These are phyloP conservation scores for Silurus aristotelis DNA, from an alignment of 2,797 vertebrate species.

Conservation along the genomic window DNA sequence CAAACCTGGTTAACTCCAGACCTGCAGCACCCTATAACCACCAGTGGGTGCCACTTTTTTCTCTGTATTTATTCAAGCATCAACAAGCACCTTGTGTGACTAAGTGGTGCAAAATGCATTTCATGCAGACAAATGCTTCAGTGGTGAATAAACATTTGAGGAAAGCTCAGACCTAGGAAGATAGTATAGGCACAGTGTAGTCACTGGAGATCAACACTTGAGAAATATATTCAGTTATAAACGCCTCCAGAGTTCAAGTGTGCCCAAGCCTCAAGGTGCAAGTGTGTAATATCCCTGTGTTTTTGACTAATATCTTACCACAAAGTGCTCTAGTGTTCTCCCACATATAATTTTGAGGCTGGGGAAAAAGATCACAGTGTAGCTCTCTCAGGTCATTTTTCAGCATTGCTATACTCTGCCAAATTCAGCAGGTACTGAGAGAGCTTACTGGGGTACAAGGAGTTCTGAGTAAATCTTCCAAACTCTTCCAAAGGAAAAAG, in stretches of 20 bases:
- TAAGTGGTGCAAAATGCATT: conserved; percentile 19
- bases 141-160: conserved; percentile 24
- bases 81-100: conserved; percentile 19
- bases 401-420: neutral
- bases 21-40: conserved; percentile 56
- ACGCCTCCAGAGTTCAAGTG: conserved; percentile 48
- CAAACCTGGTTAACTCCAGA: neutral
- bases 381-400: conserved; percentile 18
- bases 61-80: conserved; percentile 54
- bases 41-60: conserved; percentile 79
- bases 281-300: conserved; percentile 24
- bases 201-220: conserved; percentile 24
- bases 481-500: neutral
- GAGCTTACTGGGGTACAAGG: neutral
- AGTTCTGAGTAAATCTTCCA: neutral
- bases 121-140: conserved; percentile 21
- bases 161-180: conserved; percentile 15
- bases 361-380: conserved; percentile 9
- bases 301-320: conserved; percentile 38
- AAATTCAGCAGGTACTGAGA: conserved; percentile 18
- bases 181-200: conserved; percentile 13
- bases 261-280: conserved; percentile 30
- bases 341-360: conserved; percentile 12
- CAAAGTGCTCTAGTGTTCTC: conserved; percentile 25
- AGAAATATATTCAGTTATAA: conserved; percentile 49